Percentiles rank a stretch among this genome's conserved stretches.
Evolutionary conservation across 2,113 vertebrate species (phyloP).

Genomic region (Trogon surrucura): DNA sequence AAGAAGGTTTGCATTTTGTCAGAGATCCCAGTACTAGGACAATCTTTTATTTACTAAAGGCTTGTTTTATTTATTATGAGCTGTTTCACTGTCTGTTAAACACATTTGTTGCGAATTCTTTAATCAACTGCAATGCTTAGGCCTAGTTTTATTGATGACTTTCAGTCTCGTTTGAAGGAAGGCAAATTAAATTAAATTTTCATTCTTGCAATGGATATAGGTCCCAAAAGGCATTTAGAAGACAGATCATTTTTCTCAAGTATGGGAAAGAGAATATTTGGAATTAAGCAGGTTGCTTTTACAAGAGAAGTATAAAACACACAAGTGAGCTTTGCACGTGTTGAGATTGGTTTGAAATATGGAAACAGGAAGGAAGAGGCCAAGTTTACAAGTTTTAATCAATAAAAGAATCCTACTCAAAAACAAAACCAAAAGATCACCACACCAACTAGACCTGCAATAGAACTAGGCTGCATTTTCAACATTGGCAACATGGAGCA

Average conservation of each 20-base stretch:
- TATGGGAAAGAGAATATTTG: constrained; percentile 45
- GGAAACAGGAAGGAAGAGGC: not conserved
- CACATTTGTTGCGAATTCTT: constrained; percentile 24
- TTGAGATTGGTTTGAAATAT: not conserved
- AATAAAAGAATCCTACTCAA: not conserved
- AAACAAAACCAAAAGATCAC: not conserved
- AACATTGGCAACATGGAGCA: not conserved
- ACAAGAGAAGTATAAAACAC: not conserved
- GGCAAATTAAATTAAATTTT: constrained; percentile 62
- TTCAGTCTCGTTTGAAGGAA: constrained; percentile 55
- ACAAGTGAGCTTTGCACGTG: not conserved
- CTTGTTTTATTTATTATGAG: constrained; percentile 22
- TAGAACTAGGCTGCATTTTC: not conserved
- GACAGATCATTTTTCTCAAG: constrained; percentile 62
- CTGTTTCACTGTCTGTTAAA: constrained; percentile 6
- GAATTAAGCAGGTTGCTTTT: constrained; percentile 54
- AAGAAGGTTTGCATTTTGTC: not conserved
- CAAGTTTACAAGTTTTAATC: not conserved
- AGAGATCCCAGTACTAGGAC: not conserved
- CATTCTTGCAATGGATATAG: constrained; percentile 50
- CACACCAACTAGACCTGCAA: not conserved
- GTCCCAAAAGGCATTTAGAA: constrained; percentile 45
- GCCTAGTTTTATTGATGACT: constrained; percentile 54
- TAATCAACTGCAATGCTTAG: constrained; percentile 15
- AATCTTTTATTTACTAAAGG: not conserved